phyloP scores from a whole-genome alignment of 2,113 vertebrate genomes.

The Neolamprologus falcicula region DNA sequence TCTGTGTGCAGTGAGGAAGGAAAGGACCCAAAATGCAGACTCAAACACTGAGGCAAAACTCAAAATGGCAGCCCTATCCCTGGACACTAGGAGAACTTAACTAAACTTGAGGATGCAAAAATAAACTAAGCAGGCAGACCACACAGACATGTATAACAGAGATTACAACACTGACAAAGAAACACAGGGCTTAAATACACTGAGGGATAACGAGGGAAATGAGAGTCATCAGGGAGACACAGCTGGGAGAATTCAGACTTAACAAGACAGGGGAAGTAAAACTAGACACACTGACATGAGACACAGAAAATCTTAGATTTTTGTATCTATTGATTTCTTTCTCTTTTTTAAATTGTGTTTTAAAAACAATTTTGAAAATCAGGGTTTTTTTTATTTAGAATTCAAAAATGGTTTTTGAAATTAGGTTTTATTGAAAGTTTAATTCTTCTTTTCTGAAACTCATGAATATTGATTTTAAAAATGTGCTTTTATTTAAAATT shows the following conservation, averaged over 20 bases:
- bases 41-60: not conserved
- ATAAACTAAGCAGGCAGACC: not conserved
- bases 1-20: not conserved
- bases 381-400: no score
- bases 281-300: not conserved
- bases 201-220: not conserved
- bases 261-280: rapidly evolving
- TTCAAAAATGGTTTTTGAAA: no score
- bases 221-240: not conserved
- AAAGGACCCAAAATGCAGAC: rapidly evolving
- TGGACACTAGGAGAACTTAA: not conserved
- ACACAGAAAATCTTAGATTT: not conserved
- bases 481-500: no score
- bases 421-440: no score
- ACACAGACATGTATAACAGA: not conserved
- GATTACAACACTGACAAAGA: not conserved
- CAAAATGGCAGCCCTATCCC: not conserved
- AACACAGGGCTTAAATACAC: not conserved
- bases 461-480: no score
- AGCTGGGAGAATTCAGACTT: not conserved
- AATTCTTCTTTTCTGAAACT: no score
- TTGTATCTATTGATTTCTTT: no score
- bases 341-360: no score
- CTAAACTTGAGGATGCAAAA: not conserved
- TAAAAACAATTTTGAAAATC: no score